Percentiles rank a stretch among this genome's conserved stretches.
Conservation (phyloP, 2,888 invertebrate species). For the Drosophila pullipes region DNA sequence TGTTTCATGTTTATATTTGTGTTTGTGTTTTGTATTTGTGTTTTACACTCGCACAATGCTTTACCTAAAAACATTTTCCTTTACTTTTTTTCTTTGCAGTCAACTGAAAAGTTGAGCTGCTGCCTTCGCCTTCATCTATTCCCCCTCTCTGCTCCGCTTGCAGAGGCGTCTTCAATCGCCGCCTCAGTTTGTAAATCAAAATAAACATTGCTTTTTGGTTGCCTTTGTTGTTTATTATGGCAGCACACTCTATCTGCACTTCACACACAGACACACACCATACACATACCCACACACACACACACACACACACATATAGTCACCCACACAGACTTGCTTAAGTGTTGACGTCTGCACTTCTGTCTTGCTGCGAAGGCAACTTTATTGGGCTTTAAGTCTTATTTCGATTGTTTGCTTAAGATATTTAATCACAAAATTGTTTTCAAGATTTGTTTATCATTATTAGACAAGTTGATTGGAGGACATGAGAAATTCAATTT, state of each 20-base stretch:
- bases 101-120: constrained; percentile 67
- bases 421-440: constrained; percentile 4
- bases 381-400: constrained; percentile 11
- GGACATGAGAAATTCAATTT: background rate
- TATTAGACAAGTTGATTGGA: background rate
- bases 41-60: constrained; percentile 38
- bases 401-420: constrained; percentile 1
- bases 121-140: constrained; percentile 29
- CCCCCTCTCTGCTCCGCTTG: background rate
- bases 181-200: constrained; percentile 67
- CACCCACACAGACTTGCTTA: constrained; percentile 17
- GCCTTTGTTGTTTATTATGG: constrained; percentile 67
- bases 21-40: constrained; percentile 36
- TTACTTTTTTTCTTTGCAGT: constrained; percentile 44
- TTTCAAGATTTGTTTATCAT: background rate
- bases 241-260: constrained; percentile 25
- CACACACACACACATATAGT: constrained; percentile 15
- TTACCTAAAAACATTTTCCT: constrained; percentile 48
- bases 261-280: constrained; percentile 7
- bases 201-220: constrained; percentile 76
- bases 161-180: constrained; percentile 19
- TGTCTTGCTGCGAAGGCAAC: constrained; percentile 37
- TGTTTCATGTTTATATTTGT: constrained; percentile 20
- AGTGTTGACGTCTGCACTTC: constrained; percentile 76
- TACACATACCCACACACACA: constrained; percentile 9